phyloP scores from a whole-genome alignment of 2,888 invertebrate genomes.

The Pollenia griseotomentosa region DNA sequence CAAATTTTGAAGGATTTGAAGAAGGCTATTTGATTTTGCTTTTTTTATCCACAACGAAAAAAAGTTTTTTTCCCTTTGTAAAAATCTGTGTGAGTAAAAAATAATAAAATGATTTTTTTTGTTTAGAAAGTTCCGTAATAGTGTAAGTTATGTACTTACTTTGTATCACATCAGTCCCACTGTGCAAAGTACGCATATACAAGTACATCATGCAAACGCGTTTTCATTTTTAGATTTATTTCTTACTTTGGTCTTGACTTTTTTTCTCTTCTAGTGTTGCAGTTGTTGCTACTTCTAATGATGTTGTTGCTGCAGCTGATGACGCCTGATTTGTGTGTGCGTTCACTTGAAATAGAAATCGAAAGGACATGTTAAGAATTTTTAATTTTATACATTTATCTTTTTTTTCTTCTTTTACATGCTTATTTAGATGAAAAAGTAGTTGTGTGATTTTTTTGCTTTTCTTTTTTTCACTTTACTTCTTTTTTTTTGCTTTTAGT shows the following conservation, averaged over 20 bases:
- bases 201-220: constrained; percentile 13
- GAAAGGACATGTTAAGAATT: constrained; percentile 76
- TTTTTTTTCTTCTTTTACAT: constrained; percentile 2
- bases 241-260: constrained; percentile 18
- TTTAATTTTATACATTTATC: constrained; percentile 69
- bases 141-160: too few relatives aligned
- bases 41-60: too few relatives aligned
- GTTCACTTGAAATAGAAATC: constrained; percentile 73
- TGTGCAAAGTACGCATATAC: neutral
- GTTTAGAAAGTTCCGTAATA: too few relatives aligned
- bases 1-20: too few relatives aligned
- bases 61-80: too few relatives aligned
- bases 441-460: constrained; percentile 2
- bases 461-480: neutral
- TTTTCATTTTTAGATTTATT: constrained; percentile 47
- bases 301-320: neutral
- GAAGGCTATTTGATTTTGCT: too few relatives aligned
- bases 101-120: too few relatives aligned
- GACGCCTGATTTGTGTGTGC: constrained; percentile 16
- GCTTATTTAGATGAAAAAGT: constrained; percentile 28
- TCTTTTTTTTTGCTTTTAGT: neutral
- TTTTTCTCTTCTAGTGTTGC: neutral
- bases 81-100: too few relatives aligned
- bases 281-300: constrained; percentile 1
- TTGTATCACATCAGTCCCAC: neutral